Conservation (phyloP, 2,113 vertebrate species). For the Canis aureus region DNA sequence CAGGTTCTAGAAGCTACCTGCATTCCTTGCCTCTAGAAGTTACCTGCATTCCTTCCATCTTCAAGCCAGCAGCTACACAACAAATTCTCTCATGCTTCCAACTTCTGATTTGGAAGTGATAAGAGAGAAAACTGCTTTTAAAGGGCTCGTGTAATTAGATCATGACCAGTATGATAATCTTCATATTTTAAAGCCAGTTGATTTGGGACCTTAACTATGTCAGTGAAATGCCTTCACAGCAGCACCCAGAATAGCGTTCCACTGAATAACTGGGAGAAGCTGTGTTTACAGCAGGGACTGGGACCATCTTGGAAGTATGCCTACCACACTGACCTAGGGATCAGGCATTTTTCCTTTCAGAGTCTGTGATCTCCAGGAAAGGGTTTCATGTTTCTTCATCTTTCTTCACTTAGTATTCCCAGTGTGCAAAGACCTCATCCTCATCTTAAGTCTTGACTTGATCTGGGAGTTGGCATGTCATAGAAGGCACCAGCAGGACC, state of each 20-base stretch:
- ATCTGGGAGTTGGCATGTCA: neutral
- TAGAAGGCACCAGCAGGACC: neutral
- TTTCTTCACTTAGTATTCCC: neutral
- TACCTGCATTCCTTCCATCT: accelerated
- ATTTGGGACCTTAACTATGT: neutral
- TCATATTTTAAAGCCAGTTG: neutral
- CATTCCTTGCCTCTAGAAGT: neutral
- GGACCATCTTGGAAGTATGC: neutral
- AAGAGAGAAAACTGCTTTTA: neutral
- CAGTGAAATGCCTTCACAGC: neutral
- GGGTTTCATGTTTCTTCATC: neutral
- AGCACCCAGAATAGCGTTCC: neutral
- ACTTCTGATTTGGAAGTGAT: neutral
- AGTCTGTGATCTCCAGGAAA: neutral
- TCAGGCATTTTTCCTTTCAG: neutral
- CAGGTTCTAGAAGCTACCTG: neutral
- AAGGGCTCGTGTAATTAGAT: neutral
- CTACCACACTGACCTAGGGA: neutral
- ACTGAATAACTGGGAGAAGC: neutral
- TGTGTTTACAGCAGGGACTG: neutral
- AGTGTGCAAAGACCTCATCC: neutral
- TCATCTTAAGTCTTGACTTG: conserved; percentile 25
- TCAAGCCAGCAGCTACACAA: neutral
- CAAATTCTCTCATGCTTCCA: neutral
- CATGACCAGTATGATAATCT: neutral